phyloP scores from a whole-genome alignment of 2,888 invertebrate species.

The Melangyna quadrimaculata region DNA sequence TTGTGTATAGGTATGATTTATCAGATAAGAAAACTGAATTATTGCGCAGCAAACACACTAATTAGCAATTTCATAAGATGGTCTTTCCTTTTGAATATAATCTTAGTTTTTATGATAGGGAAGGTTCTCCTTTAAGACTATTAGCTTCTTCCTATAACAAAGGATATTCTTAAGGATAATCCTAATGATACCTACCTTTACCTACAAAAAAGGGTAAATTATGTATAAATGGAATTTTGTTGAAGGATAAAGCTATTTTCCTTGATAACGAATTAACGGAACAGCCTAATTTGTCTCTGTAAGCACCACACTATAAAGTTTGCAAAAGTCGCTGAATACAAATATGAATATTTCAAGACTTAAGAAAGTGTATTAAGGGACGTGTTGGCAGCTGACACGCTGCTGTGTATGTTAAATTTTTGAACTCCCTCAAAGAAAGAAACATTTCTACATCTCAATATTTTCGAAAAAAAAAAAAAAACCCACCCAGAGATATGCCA shows the following conservation, averaged over 20 bases:
- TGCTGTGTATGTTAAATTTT: slow-evolving; percentile 27
- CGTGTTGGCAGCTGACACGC: slow-evolving; percentile 32
- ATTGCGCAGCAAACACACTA: slow-evolving; percentile 22
- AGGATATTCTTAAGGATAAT: background rate
- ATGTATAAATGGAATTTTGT: background rate
- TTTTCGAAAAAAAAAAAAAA: slow-evolving; percentile 27
- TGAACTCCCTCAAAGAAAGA: background rate
- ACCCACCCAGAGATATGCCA: slow-evolving; percentile 16
- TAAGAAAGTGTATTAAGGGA: too few relatives aligned
- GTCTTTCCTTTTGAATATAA: background rate
- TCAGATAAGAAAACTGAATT: background rate
- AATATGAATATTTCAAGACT: too few relatives aligned
- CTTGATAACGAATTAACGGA: background rate
- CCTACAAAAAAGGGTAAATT: background rate
- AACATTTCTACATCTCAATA: background rate
- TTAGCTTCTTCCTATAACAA: too few relatives aligned
- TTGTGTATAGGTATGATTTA: background rate
- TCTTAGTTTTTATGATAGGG: background rate
- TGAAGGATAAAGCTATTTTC: background rate
- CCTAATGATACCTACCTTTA: background rate
- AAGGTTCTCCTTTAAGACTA: background rate
- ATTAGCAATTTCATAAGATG: slow-evolving; percentile 53
- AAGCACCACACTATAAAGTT: background rate
- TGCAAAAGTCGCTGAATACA: slow-evolving; percentile 15
- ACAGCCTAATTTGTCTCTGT: slow-evolving; percentile 1